Evolutionary conservation across 2,113 vertebrate species (phyloP), one percentile per base, ranked within the genome.

Genomic region (Microcebus murinus): DNA sequence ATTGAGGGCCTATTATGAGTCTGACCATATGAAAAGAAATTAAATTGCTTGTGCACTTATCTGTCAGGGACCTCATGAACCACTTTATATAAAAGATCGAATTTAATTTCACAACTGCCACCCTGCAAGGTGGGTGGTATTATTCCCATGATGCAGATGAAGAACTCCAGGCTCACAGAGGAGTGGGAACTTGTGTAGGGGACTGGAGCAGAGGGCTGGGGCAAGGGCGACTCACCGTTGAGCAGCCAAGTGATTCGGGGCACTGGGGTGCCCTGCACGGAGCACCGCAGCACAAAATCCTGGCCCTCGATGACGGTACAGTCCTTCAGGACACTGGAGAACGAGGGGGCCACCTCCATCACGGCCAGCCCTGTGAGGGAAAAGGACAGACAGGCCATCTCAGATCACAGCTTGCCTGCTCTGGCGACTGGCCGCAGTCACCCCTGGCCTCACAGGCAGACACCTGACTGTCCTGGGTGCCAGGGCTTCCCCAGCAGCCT

Each of bases 211-310:
- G n/a, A 57, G 73, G 68, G 4, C n/a, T 59, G 21, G 55, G 34
- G 39, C 9, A 1, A 6, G 25, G n/a, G 23, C 27, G 2, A 79
- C 99, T 99, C 98, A 99, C 99, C 99, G n/a, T 99, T 99, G 83
- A 99, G 98, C 20, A 99, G 98, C 99, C 99, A 99, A 1, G 98
- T 98, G 97, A 99, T 97, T 34, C 85, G 98, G 45, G 99, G 99
- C 34, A 92, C 87, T 2, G 99, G 99, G 23, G 93, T 95, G 0
- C 99, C 99, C 84, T 97, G 98, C 73, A 99, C 98, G 0, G 97
- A 98, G 92, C 99, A 99, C 87, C 98, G 98, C 90, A 99, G 98
- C 95, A 98, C 97, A 3, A 99, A 99, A 96, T 99, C 99, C 95
- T 99, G 98, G 45, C 99, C 99, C 93, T 99, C 99, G 0, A 98